Base-by-base conservation (phyloP, 2,113 vertebrate species). In the Thalassoma bifasciatum region DNA sequence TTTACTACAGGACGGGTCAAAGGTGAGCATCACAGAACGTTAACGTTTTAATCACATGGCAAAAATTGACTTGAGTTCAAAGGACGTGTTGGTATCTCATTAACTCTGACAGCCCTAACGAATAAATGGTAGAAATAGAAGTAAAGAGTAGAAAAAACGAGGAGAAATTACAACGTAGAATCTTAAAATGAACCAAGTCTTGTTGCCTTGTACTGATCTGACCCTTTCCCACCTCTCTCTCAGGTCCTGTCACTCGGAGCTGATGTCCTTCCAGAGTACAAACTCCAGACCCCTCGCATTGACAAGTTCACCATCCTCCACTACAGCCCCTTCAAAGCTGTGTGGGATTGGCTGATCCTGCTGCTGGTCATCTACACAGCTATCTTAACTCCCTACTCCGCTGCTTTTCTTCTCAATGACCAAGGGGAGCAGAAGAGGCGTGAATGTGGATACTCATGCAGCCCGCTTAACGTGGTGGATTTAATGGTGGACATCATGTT, bases 401-500 rank as follows among this genome's bases (percentile, higher is more conserved):
- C 98, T 56, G 98, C 98, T 78, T 99, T 99, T 86, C 96, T 99
- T 54, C 95, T 99, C 79, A 99, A 99, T 19, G 97, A 98, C 85
- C 93, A 90, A 52, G 98, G 97, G 91, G 98, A 99, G 85, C 95
- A 97, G 81, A 97, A 96, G 88, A 94, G 96, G 77, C 95, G 96
- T 44, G 93, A 96, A 83, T 99, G 98, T 52, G 98, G 98, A 83
- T 99, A 99, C 88, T 98, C 98, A 56, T 99, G 98, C 93, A 99
- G 94, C 85, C 98, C 98, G 24, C 91, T 99, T 57, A 98, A 99
- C 86, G 95, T 99, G 14, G 97, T 99, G 84, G 98, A 99, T 92
- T 93, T 99, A 89, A 98, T 99, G 56, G 98, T 99, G 94, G 98
- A 99, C 92, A 99, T 99, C 90, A 99, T 99, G 98, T 99, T 99